These are phyloP conservation scores for Sus scrofa DNA, from an alignment of 2,113 vertebrate genomes.

Conservation along the genomic window T2T-Sscrofa CM000820.6:104035001-104035500, in stretches of 20 bases:
- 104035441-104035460: not conserved
- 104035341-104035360: not conserved
- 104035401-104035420: not conserved
- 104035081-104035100: not conserved
- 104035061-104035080: not conserved
- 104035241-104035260: not conserved
- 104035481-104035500: not conserved
- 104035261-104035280: not conserved
- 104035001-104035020: not conserved
- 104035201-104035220: not conserved
- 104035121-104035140: not conserved
- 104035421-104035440: not conserved
- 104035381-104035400: not conserved
- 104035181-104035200: not conserved
- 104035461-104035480: not conserved
- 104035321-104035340: not conserved
- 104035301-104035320: rapidly evolving
- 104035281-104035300: not conserved
- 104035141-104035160: not conserved
- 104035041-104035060: not conserved
- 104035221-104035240: not conserved
- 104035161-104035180: not conserved
- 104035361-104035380: not conserved
- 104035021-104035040: not conserved
- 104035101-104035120: not conserved